Evolutionary conservation across 2,113 vertebrate species (phyloP).

Genomic region (Gyps fulvus): DNA sequence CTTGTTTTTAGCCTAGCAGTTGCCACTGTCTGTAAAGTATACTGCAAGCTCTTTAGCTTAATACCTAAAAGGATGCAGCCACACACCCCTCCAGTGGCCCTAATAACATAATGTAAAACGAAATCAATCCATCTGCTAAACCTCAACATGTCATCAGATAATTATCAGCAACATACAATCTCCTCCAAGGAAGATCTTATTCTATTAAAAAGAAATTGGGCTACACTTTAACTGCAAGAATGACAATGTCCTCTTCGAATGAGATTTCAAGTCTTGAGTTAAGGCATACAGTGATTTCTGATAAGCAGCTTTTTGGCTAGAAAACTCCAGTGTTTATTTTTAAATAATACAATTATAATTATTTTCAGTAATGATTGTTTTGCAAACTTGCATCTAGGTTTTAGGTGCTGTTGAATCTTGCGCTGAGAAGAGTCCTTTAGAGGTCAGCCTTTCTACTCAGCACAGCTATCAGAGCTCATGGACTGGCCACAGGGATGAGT

Average conservation of each 20-base stretch:
- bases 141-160: slow-evolving; percentile 69
- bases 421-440: not conserved
- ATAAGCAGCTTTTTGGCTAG: not conserved
- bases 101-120: slow-evolving; percentile 51
- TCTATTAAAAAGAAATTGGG: slow-evolving; percentile 69
- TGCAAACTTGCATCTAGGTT: not conserved
- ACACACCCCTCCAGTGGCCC: not conserved
- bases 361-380: not conserved
- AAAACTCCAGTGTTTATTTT: not conserved
- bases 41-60: not conserved
- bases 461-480: not conserved
- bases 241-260: slow-evolving; percentile 51
- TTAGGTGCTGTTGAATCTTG: not conserved
- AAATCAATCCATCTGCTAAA: slow-evolving; percentile 74
- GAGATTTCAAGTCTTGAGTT: slow-evolving; percentile 16
- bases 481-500: not conserved
- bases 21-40: not conserved
- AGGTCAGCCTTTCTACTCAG: not conserved
- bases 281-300: not conserved
- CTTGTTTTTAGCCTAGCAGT: not conserved
- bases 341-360: not conserved
- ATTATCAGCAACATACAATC: slow-evolving; percentile 59
- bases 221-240: slow-evolving; percentile 31
- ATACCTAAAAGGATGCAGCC: slow-evolving; percentile 10
- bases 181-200: slow-evolving; percentile 70